A percentile compares a stretch with the other conserved stretches of the same genome.
Evolutionary conservation across 1,140 invertebrate genomes (phyloP).

Genomic region (Melitaea cinxia): DNA sequence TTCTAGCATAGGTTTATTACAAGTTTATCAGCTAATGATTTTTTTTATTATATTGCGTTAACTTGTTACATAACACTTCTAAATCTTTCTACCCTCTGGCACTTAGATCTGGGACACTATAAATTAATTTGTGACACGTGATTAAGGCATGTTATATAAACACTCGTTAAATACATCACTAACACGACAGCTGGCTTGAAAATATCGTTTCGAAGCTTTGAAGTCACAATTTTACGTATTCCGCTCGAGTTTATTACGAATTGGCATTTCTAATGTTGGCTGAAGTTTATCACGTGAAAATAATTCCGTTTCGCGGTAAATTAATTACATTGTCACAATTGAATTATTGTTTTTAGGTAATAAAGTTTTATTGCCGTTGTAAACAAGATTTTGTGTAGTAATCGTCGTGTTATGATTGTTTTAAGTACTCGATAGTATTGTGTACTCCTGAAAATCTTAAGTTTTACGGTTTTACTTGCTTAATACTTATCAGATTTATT

Average conservation of each 20-base stretch:
- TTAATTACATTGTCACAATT: conserved; percentile 1
- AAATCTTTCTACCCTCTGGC: too few species aligned
- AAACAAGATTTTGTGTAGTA: neutral
- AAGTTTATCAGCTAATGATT: too few species aligned
- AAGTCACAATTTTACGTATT: neutral
- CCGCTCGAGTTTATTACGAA: neutral
- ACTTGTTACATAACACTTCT: too few species aligned
- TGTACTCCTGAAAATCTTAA: too few species aligned
- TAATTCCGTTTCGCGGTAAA: neutral
- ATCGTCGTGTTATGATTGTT: neutral
- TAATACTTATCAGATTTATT: too few species aligned
- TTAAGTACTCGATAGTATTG: too few species aligned
- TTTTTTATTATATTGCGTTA: too few species aligned
- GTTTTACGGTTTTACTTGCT: too few species aligned
- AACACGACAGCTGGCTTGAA: neutral
- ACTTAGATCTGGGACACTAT: too few species aligned
- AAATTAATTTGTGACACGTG: too few species aligned
- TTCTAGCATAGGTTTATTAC: too few species aligned
- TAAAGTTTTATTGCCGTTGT: neutral
- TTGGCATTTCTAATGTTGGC: neutral
- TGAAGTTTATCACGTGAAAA: conserved; percentile 4
- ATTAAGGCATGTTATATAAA: neutral
- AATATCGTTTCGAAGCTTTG: neutral
- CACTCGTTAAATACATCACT: neutral
- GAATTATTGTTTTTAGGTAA: neutral